phyloP scores from a whole-genome alignment of 2,797 vertebrate genomes.

The Tenualosa ilisha region DNA sequence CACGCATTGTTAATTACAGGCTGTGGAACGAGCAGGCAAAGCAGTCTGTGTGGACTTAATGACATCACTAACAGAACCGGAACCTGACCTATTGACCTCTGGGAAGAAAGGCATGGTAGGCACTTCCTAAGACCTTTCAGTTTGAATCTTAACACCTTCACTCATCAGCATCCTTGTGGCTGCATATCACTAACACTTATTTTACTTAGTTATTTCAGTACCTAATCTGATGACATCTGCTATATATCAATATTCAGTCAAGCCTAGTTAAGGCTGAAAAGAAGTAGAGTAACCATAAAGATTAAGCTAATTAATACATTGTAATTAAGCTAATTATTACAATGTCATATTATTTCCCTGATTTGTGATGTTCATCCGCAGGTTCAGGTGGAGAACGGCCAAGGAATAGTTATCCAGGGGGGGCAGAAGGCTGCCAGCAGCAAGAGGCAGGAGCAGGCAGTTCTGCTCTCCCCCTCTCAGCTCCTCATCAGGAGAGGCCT shows the following conservation, averaged over 20 bases:
- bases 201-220: too few species aligned
- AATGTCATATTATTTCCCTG: background rate
- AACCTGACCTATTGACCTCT: background rate
- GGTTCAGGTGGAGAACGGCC: constrained; percentile 57
- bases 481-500: constrained; percentile 72
- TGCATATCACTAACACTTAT: background rate
- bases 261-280: background rate
- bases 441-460: background rate
- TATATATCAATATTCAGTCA: too few species aligned
- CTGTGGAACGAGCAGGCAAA: constrained; percentile 50
- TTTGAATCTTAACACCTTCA: background rate
- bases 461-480: constrained; percentile 55
- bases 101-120: background rate
- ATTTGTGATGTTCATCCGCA: background rate
- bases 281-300: background rate
- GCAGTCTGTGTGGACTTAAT: constrained; percentile 28
- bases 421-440: background rate
- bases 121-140: background rate
- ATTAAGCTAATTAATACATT: background rate
- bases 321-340: background rate
- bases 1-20: constrained; percentile 40
- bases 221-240: background rate
- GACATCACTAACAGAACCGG: constrained; percentile 43
- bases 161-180: background rate
- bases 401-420: constrained; percentile 42